Evolutionary conservation across 2,797 vertebrate species (phyloP).

Genomic region (Sebastes jordani): DNA sequence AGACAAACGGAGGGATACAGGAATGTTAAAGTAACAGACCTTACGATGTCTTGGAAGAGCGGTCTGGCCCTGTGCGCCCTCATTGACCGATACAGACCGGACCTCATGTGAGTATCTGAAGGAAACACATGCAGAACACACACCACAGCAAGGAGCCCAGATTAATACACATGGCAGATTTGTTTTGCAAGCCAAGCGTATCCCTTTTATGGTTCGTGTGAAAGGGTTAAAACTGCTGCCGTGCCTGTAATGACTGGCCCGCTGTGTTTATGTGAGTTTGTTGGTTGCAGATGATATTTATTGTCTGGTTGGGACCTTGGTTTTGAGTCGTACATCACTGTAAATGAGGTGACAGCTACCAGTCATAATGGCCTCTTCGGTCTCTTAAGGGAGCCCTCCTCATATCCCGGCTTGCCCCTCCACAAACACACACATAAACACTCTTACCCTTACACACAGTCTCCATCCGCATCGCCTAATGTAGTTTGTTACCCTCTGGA

Average conservation of each 20-base stretch:
- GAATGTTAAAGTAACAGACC: constrained; percentile 91
- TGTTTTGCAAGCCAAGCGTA: neutral
- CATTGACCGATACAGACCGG: constrained; percentile 95
- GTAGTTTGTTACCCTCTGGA: constrained; percentile 48
- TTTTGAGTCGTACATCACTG: constrained; percentile 40
- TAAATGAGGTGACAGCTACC: constrained; percentile 55
- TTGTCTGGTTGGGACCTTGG: constrained; percentile 36
- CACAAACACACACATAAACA: neutral
- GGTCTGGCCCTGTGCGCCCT: constrained; percentile 95
- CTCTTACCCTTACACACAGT: neutral
- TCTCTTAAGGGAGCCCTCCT: constrained; percentile 4
- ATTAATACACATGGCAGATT: neutral
- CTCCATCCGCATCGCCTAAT: constrained; percentile 50
- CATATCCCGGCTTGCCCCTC: neutral
- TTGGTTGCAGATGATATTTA: constrained; percentile 46
- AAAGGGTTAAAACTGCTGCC: constrained; percentile 22
- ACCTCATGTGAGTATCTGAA: constrained; percentile 92
- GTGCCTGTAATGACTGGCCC: constrained; percentile 11
- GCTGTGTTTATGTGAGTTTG: constrained; percentile 40
- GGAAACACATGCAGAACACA: neutral
- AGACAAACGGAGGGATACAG: constrained; percentile 95
- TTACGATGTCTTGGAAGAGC: constrained; percentile 98
- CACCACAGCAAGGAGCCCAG: neutral
- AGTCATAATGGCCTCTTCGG: constrained; percentile 32
- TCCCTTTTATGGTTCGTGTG: neutral